Base-by-base conservation (phyloP, 2,113 vertebrate species). In the Macroglossus sobrinus region DNA sequence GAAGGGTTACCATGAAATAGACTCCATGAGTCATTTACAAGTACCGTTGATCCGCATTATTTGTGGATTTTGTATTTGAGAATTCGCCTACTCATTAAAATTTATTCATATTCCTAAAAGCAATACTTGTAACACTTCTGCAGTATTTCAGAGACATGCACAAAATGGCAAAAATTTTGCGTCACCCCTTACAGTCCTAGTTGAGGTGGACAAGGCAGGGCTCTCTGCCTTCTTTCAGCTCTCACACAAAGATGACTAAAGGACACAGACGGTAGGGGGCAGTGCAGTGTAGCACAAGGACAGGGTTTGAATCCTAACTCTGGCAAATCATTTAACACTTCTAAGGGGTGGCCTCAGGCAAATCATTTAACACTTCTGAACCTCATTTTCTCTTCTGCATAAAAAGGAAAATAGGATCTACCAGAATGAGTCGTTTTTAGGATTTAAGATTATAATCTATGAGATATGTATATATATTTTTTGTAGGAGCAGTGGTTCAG, bases 401-500 rank as follows among this genome's bases (percentile, higher is more conserved):
- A 95, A 85, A 78, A 81, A 91, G 66, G 76, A 84, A 66, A 91
- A 94, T 3, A 68, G 12, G 53, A 81, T 81, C 66, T 94, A 72
- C 12, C 66, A 63, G 21, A 22, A 91, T 88, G 66, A 84, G 15
- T 0, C 84, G 59, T 50, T 94, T 91, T 95, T 84, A 89, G 43
- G 40, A 91, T 79, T 72, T 93, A 94, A 45, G 19, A 53, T 81
- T 69, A 86, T 69, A 81, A 82, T 50, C 74, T 35, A 63, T 38
- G 59, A 61, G 40, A 61, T 40, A 61, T 59, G 3, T 88, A 80
- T 6, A 12, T 22, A 63, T 38, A 53, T 24, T 40, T 89, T 79
- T 22, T 55, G 26, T 74, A 33, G 45, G 38, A 92, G n/a, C 71
- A 84, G 47, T 50, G 3, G 22, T 66, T 96, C 40, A 33, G 6